Evolutionary conservation across 2,113 vertebrate species (phyloP), one percentile per base, ranked within the genome.

Genomic region (Nothoprocta pentlandii): DNA sequence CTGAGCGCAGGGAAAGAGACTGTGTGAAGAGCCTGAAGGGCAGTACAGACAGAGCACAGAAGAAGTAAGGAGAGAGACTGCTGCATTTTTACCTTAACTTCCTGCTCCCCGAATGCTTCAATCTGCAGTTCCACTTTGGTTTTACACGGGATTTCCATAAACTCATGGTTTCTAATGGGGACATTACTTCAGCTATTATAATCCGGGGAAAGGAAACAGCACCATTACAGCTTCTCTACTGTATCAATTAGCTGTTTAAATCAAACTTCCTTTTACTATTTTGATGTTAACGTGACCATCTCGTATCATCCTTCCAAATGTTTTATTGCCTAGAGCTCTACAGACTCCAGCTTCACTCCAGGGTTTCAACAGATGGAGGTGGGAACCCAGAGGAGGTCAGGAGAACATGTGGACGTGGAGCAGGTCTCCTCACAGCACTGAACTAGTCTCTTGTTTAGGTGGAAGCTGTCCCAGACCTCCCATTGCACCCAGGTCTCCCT

Each of bases 311-410:
- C 36, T 41, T 62, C 26, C 10, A 67, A 56, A 22, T 42, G 7
- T 8, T 61, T 86, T 46, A 16, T 26, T 4, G 1, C 42, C 53
- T 34, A 10, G 8, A 36, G 26, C 47, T 56, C 34, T 25, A 51
- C 20, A 44, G 26, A 61, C 9, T 53, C 0, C 0, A 79, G 7
- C 26, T 7, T 26, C 39, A 46, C 10, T 17, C 78, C 54, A 12
- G 21, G 13, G 21, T 64, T 76, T 3, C 4, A 36, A 7, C 7
- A 66, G 3, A 22, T 76, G 20, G 58, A 21, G n/a, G 26, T 5
- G 15, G 30, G 42, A 76, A 84, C 12, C 12, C 16, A 13, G 8
- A 30, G 32, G 47, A 83, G 44, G 34, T 69, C 8, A 21, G 26
- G 14, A 44, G 41, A 75, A 63, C n/a, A 42, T 32, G 44, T 5